Evolutionary conservation across 2,113 vertebrate genomes (phyloP), one percentile per base, ranked within the genome.

Genomic region (Chionis minor): DNA sequence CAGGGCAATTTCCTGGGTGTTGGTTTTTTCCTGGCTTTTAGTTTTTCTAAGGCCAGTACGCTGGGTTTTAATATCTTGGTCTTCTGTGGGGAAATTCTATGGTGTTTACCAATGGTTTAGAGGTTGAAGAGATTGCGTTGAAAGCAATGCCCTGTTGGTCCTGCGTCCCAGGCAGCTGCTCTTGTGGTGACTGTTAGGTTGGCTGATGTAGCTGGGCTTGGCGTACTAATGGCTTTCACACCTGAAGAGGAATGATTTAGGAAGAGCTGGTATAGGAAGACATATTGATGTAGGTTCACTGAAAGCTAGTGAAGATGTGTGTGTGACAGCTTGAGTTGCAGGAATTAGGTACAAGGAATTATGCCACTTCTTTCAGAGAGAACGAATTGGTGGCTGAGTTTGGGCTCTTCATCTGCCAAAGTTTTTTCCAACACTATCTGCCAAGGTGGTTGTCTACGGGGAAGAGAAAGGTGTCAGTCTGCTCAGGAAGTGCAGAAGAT

Each of bases 301-400:
- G 71, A 30, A 51, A 54, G 70, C 65, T 40, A 4, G 33, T 2
- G 56, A 78, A 44, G 85, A 40, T 47, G 40, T n/a, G 38, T 40
- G 47, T 45, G 73, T 47, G 70, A 51, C 33, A 66, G 32, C 74
- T 51, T 8, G 79, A n/a, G 44, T 5, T 72, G 71, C 80, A 40
- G 49, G 54, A 30, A 54, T 23, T 62, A 4, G 32, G 27, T 84
- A 4, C 45, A 24, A 18, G 6, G 30, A 20, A 14, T 33, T 24
- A 21, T 21, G 35, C 79, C 0, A 0, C 33, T 77, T 0, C 0
- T 42, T n/a, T 65, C 2, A 1, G 54, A 77, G 19, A 14, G 4
- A 8, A 0, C 14, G 44, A 32, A 2, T 21, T 6, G 17, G 28
- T 38, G 26, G 0, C 63, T 45, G 24, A 45, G 40, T 38, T 80